Conservation (phyloP, 2,888 invertebrate genomes). For the Acanthosepion pharaonis region DNA sequence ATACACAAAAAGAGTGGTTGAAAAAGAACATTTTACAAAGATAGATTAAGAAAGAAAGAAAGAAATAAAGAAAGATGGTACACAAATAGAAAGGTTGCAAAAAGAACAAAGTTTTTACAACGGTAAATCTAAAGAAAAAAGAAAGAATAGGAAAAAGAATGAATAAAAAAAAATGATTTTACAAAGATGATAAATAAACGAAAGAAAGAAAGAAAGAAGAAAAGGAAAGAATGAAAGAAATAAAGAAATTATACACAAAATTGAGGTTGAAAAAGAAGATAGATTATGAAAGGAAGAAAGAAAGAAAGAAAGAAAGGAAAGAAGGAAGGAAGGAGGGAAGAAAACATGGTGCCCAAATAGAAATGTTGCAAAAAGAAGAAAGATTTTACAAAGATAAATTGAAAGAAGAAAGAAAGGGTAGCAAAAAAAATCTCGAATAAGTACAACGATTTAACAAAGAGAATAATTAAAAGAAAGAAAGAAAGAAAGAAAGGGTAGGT, state of each 20-base stretch:
- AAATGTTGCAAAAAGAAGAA: no score
- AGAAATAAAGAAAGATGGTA: not conserved
- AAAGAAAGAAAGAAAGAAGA: not conserved
- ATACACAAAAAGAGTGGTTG: not conserved
- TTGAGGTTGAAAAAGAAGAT: not conserved
- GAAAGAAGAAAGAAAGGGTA: no score
- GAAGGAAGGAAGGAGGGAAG: not conserved
- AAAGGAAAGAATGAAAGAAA: not conserved
- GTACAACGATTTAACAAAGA: not conserved
- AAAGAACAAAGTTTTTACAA: not conserved
- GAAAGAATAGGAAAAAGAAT: no score
- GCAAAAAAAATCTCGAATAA: not conserved
- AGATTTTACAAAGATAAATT: no score
- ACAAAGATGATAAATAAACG: not conserved
- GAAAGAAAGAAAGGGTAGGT: not conserved
- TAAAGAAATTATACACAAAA: not conserved
- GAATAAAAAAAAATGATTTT: no score
- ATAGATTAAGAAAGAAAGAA: not conserved
- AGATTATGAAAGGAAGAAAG: not conserved
- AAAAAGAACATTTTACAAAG: not conserved
- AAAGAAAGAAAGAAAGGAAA: not conserved
- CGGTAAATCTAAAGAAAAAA: not conserved
- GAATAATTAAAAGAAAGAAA: not conserved
- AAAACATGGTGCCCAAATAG: no score
- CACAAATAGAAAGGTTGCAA: not conserved